Evolutionary conservation across 2,113 vertebrate species (phyloP), one percentile per base, ranked within the genome.

Genomic region (Oceanites oceanicus): DNA sequence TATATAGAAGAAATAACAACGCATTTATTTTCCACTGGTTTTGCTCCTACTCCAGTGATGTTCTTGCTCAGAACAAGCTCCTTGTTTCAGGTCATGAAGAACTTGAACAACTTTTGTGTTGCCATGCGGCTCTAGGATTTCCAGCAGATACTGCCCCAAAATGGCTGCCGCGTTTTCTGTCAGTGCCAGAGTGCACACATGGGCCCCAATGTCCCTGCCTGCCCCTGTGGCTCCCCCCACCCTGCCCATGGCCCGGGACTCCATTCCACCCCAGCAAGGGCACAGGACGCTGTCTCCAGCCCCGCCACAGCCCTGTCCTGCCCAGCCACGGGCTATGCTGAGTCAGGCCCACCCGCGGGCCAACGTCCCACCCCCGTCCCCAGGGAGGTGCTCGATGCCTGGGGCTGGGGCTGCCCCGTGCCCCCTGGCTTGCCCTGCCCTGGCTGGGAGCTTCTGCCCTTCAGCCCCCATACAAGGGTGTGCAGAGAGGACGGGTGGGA

Each of bases 331-430:
- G 42, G 11, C 30, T 56, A 2, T 5, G 7, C 29, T 36, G 52
- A 44, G 14, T 11, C 52, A 44, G 66, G 8, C 11, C 9, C 47
- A 49, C 3, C 15, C 5, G 0, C 3, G 11, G 42, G 29, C 13
- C 6, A 3, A 8, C 0, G 0, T n/a, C 45, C 42, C 21, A 8
- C 9, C 50, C 45, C 30, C 30, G 8, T 29, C 32, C 13, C 44
- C 42, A 34, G 4, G 42, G 20, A 62, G 17, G 21, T 73, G 42
- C 32, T n/a, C 0, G 0, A 3, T 15, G 27, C 13, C 30, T 5
- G 6, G 15, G 12, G 22, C 32, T 63, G 26, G 9, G 19, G 26
- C 32, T 84, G 26, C 20, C 45, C 11, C 7, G 10, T 66, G 21
- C 3, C 2, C 23, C 30, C 16, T 0, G 0, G 9, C 23, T 10